These are phyloP conservation scores for Microcebus murinus DNA, from an alignment of 2,113 vertebrate genomes.

Conservation along the genomic window DNA sequence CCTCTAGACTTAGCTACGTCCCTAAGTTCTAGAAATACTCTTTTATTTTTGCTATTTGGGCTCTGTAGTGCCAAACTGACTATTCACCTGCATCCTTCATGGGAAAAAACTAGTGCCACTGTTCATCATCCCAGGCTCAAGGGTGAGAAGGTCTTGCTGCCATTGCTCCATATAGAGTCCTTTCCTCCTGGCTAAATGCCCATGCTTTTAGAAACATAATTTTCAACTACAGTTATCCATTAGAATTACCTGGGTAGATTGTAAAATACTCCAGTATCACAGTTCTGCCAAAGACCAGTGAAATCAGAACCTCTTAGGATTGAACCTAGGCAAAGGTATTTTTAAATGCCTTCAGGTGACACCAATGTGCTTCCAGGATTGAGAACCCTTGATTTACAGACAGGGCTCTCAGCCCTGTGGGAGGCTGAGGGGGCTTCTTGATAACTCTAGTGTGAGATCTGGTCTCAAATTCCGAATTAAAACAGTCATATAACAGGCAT, in stretches of 20 bases:
- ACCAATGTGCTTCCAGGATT: neutral
- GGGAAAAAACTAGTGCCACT: neutral
- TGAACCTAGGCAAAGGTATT: neutral
- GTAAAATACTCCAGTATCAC: neutral
- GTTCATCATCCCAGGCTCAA: neutral
- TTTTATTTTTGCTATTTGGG: neutral
- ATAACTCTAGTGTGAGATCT: neutral
- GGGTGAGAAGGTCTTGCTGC: neutral
- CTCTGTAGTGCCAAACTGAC: neutral
- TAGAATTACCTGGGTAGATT: neutral
- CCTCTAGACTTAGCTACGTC: neutral
- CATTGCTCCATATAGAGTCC: neutral
- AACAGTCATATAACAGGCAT: neutral
- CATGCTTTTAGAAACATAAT: neutral
- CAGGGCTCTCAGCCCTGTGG: neutral
- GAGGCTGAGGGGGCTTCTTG: neutral
- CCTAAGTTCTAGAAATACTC: neutral
- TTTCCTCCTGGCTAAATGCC: neutral
- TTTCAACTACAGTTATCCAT: neutral
- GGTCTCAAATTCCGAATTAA: neutral
- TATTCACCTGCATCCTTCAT: neutral
- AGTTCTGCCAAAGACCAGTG: neutral
- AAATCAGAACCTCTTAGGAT: neutral
- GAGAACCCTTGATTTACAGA: neutral
- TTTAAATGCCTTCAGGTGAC: neutral